Percentiles rank a stretch among this genome's conserved stretches.
These are phyloP conservation scores for Pomatostomus ruficeps DNA, from an alignment of 2,113 vertebrate species.

Conservation along the genomic window DNA sequence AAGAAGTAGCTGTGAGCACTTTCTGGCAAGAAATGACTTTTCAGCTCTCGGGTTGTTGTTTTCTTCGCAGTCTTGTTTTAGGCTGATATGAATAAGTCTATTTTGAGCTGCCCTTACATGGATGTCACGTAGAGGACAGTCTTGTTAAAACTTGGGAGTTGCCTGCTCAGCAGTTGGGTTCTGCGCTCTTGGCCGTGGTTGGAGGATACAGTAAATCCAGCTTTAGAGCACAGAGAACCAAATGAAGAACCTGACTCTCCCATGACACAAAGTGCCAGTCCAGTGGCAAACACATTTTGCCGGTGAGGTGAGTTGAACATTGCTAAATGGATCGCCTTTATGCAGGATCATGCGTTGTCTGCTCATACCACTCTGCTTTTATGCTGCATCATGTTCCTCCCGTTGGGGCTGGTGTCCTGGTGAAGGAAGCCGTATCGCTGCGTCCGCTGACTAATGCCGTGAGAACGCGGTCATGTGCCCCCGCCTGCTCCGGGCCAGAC, in stretches of 20 bases:
- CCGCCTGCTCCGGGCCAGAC: background rate
- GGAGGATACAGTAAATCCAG: background rate
- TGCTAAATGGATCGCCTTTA: background rate
- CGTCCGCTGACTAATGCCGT: background rate
- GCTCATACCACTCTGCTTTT: background rate
- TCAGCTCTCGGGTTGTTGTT: background rate
- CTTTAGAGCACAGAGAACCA: background rate
- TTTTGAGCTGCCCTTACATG: constrained; percentile 12
- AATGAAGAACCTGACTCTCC: background rate
- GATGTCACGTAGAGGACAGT: constrained; percentile 31
- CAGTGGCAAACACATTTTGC: background rate
- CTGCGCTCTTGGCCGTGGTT: background rate
- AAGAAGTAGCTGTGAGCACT: background rate
- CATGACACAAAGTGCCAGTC: background rate
- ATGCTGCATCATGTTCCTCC: constrained; percentile 28
- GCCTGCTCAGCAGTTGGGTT: constrained; percentile 8
- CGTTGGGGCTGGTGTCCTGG: background rate
- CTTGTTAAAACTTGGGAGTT: constrained; percentile 36
- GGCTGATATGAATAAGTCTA: background rate
- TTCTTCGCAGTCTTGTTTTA: background rate
- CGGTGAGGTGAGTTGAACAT: background rate
- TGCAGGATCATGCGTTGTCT: background rate
- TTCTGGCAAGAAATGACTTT: background rate
- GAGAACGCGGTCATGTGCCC: background rate
- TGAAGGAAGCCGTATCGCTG: rapidly evolving